Base-by-base conservation (phyloP, 1,140 invertebrate species). In the Drosophila ercepeae region DNA sequence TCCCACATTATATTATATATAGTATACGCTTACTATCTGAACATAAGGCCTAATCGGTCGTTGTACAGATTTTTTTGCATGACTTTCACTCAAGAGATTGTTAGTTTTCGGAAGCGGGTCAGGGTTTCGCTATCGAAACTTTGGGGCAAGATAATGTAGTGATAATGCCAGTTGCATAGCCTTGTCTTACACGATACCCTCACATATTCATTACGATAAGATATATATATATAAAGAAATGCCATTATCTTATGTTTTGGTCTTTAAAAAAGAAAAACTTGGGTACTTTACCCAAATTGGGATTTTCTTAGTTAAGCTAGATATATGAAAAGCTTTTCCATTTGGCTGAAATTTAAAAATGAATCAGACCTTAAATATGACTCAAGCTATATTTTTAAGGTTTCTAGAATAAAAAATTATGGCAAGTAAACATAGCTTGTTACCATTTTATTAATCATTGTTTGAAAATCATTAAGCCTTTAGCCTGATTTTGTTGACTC, bases 121-220 rank as follows among this genome's bases (percentile, higher is more conserved):
- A 77, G 64, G 82, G 68, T 74, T 61, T 34, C 59, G 64, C 64
- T 81, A 81, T 88, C 67, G 81, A 68, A 60, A 42, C 23, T 72
- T 59, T 64, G n/a, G 61, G 39, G 54, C 64, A 13, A 83, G 75
- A 86, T 86, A 86, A 68, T 72, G 57, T 25, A 45, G 72, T 83
- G 76, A 79, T 83, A 84, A 78, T 84, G 73, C 44, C 57, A 11
- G 21, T 36, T 45, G 25, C 18, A 55, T 55, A 57, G 36, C 61
- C 67, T 72, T 76, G 72, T 79, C 78, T 84, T 75, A 61, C 53
- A 75, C 58, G 81, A 83, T 86, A 86, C n/a, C n/a, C n/a, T n/a
- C 71, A 21, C 79, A 84, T 63, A 70, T 9, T 16, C 9, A 16
- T 18, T 42, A 60, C 48, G 81, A 84, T 84, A 77, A 88, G 81